phyloP scores from a whole-genome alignment of 1,140 invertebrate species.

The Drosophila prosaltans region DNA sequence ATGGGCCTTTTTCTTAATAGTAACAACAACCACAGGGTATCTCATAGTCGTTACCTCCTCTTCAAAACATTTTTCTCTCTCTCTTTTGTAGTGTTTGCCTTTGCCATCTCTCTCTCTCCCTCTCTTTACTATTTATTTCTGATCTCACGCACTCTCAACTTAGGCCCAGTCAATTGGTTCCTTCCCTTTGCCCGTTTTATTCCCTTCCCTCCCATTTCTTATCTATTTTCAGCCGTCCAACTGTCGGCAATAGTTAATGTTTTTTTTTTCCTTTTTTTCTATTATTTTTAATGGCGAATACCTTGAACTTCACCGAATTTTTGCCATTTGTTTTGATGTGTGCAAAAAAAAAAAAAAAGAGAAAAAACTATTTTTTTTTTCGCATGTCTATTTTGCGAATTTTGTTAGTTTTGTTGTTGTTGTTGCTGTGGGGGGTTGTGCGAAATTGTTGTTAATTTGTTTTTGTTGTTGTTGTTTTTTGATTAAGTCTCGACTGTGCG shows the following conservation, averaged over 20 bases:
- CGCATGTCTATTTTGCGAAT: slow-evolving; percentile 69
- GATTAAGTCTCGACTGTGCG: slow-evolving; percentile 30
- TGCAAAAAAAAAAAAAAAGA: slow-evolving; percentile 52
- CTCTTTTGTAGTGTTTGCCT: background rate
- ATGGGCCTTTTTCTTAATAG: too few relatives aligned
- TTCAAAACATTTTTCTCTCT: too few relatives aligned
- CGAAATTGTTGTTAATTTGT: slow-evolving; percentile 42
- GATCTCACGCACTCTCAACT: slow-evolving; percentile 41
- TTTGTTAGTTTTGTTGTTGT: slow-evolving; percentile 55
- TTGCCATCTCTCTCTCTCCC: slow-evolving; percentile 2
- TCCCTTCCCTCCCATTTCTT: background rate
- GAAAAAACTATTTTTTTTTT: slow-evolving; percentile 51
- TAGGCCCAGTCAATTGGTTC: slow-evolving; percentile 10
- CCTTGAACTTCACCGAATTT: slow-evolving; percentile 83
- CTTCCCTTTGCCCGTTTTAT: background rate
- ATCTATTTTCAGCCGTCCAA: slow-evolving; percentile 4
- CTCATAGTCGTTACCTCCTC: too few relatives aligned
- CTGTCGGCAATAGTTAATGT: slow-evolving; percentile 40
- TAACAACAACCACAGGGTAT: too few relatives aligned
- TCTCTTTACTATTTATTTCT: slow-evolving; percentile 11
- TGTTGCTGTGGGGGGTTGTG: slow-evolving; percentile 43
- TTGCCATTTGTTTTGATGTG: slow-evolving; percentile 79
- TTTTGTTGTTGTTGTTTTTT: slow-evolving; percentile 31
- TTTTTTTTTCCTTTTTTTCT: slow-evolving; percentile 40
- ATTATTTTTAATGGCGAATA: slow-evolving; percentile 65